Conservation (phyloP, 1,140 invertebrate species). For the Pogonomyrmex californicus region DNA sequence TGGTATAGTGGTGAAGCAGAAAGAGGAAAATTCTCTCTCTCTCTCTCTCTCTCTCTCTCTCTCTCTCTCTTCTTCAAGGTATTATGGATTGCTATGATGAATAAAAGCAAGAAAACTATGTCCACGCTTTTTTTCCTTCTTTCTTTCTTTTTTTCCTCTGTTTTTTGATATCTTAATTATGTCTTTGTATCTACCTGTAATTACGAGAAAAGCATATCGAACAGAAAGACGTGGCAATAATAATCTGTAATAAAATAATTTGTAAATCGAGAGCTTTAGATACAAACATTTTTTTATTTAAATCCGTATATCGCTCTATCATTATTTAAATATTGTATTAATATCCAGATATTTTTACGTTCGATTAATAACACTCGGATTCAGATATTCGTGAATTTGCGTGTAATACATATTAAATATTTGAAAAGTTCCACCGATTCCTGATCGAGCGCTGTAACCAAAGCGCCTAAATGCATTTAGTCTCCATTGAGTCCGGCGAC, state of each 20-base stretch:
- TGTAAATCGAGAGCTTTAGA: not conserved
- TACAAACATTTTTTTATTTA: not conserved
- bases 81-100: not conserved
- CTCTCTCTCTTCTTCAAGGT: not conserved
- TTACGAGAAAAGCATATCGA: not conserved
- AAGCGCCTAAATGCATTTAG: slow-evolving; percentile 8
- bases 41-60: not conserved
- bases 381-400: not conserved
- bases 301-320: not conserved
- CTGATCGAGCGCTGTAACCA: not conserved
- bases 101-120: slow-evolving; percentile 41
- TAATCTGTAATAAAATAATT: not conserved
- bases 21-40: not conserved
- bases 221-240: not conserved
- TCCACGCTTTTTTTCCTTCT: not conserved
- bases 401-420: slow-evolving; percentile 8
- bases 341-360: slow-evolving; percentile 18
- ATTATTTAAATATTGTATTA: slow-evolving; percentile 9
- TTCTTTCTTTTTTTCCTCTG: not conserved
- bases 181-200: not conserved
- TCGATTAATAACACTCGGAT: slow-evolving; percentile 8
- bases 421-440: slow-evolving; percentile 3
- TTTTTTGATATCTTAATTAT: slow-evolving; percentile 2
- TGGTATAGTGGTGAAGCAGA: not conserved
- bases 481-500: not conserved